phyloP scores from a whole-genome alignment of 2,888 invertebrate species.

The Thereva nobilitata region DNA sequence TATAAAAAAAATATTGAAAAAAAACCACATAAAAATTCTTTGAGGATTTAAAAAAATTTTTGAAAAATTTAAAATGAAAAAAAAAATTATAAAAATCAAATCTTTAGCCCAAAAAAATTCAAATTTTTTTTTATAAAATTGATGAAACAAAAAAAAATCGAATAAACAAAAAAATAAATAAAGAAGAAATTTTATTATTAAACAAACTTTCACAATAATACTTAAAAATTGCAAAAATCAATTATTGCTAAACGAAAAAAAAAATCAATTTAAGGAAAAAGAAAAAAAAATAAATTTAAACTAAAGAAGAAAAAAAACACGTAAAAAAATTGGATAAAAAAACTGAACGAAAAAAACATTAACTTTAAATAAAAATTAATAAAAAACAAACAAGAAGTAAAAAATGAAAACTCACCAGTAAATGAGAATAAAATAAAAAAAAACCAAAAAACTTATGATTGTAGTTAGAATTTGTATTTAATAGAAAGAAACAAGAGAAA shows the following conservation, averaged over 20 bases:
- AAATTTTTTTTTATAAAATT: no score
- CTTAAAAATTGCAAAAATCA: no score
- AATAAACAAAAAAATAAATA: no score
- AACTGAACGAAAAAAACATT: background rate
- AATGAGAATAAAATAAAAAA: background rate
- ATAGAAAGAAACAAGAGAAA: constrained; percentile 14
- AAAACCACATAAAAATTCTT: constrained; percentile 7
- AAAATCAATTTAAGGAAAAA: no score
- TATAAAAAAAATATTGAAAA: constrained; percentile 19
- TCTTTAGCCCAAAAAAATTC: no score
- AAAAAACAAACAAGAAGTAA: constrained; percentile 1
- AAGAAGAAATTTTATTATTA: no score
- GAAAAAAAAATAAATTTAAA: constrained; percentile 17
- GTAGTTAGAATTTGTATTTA: constrained; percentile 36
- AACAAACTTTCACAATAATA: no score
- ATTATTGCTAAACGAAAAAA: no score
- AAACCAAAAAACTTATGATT: constrained; percentile 32
- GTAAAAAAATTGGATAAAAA: constrained; percentile 13
- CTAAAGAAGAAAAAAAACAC: constrained; percentile 15
- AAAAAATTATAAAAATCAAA: no score
- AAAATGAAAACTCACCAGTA: background rate
- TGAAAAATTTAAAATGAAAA: background rate
- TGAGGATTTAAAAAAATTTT: background rate
- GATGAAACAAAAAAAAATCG: no score
- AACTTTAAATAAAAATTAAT: background rate